These are phyloP conservation scores for Chloroclystis v-ata DNA, from an alignment of 2,888 invertebrate genomes.

Conservation along the genomic window DNA sequence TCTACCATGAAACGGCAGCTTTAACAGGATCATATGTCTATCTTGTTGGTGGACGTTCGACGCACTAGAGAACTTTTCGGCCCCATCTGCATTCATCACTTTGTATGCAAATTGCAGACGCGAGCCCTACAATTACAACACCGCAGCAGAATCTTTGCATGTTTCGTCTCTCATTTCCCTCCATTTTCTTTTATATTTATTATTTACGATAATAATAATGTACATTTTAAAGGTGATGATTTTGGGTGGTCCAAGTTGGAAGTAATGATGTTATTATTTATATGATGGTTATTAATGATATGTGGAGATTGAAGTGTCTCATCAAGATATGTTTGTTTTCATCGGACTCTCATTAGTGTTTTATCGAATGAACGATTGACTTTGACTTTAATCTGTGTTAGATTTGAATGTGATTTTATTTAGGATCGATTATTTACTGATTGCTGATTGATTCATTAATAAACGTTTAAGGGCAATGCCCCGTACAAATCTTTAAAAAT, in stretches of 20 bases:
- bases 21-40: too few species aligned
- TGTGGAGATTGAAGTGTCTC: slow-evolving; percentile 55
- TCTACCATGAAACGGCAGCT: too few species aligned
- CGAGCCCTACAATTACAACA: slow-evolving; percentile 54
- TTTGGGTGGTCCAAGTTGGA: slow-evolving; percentile 70
- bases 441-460: slow-evolving; percentile 3
- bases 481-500: neutral
- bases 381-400: slow-evolving; percentile 56
- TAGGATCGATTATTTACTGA: slow-evolving; percentile 2
- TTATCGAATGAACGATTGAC: slow-evolving; percentile 68
- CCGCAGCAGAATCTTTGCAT: slow-evolving; percentile 55
- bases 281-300: slow-evolving; percentile 67
- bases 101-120: slow-evolving; percentile 66
- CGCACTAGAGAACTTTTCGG: too few species aligned
- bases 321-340: slow-evolving; percentile 73
- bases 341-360: slow-evolving; percentile 66
- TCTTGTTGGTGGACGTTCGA: too few species aligned
- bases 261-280: slow-evolving; percentile 73
- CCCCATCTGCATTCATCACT: too few species aligned
- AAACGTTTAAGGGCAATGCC: neutral
- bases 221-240: slow-evolving; percentile 65
- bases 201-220: slow-evolving; percentile 56
- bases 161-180: slow-evolving; percentile 51
- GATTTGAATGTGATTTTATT: slow-evolving; percentile 54
- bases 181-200: slow-evolving; percentile 59